Conservation (phyloP, 2,888 invertebrate species). For the Rhimphoctona megacephalus region DNA sequence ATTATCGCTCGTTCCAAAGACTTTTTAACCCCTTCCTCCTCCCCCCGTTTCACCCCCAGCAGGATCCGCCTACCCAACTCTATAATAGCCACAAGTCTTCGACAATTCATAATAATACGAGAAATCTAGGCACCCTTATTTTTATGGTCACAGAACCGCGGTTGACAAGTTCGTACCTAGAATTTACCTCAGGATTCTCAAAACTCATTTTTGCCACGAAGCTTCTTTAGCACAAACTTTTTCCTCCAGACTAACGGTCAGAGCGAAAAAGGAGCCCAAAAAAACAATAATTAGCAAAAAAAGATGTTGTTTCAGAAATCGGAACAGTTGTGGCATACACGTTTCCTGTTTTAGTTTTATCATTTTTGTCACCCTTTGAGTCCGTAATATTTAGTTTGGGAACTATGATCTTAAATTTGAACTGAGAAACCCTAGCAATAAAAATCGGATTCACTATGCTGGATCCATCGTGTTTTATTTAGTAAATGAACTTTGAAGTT, state of each 20-base stretch:
- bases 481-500: no score
- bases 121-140: background rate
- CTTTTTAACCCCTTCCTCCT: constrained; percentile 2
- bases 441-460: no score
- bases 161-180: background rate
- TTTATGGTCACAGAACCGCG: background rate
- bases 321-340: no score
- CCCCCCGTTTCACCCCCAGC: background rate
- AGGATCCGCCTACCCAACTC: constrained; percentile 33
- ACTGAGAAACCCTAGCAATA: no score
- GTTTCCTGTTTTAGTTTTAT: no score
- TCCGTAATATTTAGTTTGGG: no score
- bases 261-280: no score
- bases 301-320: no score
- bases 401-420: no score
- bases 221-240: background rate
- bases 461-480: no score
- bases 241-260: background rate
- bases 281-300: no score
- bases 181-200: background rate
- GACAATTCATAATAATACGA: constrained; percentile 22
- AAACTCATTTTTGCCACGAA: background rate
- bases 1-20: constrained; percentile 62
- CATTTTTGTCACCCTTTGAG: no score
- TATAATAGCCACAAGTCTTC: background rate